Conservation (phyloP, 2,113 vertebrate genomes). For the Phoenicopterus ruber region DNA sequence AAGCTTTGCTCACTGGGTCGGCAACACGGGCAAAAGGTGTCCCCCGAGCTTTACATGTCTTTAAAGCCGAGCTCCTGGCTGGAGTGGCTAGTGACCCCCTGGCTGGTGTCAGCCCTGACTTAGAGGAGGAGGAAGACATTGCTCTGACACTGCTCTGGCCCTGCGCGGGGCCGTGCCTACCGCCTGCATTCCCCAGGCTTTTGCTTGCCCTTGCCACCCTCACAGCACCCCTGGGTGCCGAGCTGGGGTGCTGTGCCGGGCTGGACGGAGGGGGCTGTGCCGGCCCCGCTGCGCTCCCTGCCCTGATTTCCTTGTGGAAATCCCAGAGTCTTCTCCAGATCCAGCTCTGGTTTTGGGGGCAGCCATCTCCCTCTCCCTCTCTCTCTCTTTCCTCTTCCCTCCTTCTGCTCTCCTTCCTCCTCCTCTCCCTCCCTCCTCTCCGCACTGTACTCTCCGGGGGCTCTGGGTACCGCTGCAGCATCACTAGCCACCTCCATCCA, state of each 20-base stretch:
- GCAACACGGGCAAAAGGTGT: neutral
- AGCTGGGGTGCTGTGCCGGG: neutral
- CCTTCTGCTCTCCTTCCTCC: slow-evolving; percentile 59
- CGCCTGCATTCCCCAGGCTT: neutral
- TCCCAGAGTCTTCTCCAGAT: slow-evolving; percentile 60
- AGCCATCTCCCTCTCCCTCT: slow-evolving; percentile 35
- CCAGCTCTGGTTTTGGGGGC: slow-evolving; percentile 71
- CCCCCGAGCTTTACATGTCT: neutral
- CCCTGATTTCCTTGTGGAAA: slow-evolving; percentile 51
- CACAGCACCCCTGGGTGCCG: neutral
- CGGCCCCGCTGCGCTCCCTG: slow-evolving; percentile 14
- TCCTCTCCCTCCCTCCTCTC: slow-evolving; percentile 61
- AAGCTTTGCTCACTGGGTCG: fast-evolving
- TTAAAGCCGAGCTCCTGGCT: neutral
- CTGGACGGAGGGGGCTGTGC: neutral
- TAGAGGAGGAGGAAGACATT: too few relatives aligned
- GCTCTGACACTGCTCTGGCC: neutral
- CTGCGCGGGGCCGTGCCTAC: neutral
- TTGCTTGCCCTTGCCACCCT: neutral
- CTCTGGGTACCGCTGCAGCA: slow-evolving; percentile 69
- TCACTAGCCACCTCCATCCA: slow-evolving; percentile 63
- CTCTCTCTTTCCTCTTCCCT: slow-evolving; percentile 47
- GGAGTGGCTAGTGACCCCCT: neutral
- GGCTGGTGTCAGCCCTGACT: neutral
- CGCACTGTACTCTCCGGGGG: slow-evolving; percentile 64